phyloP scores from a whole-genome alignment of 2,113 vertebrate species.

The Dipodomys ordii region DNA sequence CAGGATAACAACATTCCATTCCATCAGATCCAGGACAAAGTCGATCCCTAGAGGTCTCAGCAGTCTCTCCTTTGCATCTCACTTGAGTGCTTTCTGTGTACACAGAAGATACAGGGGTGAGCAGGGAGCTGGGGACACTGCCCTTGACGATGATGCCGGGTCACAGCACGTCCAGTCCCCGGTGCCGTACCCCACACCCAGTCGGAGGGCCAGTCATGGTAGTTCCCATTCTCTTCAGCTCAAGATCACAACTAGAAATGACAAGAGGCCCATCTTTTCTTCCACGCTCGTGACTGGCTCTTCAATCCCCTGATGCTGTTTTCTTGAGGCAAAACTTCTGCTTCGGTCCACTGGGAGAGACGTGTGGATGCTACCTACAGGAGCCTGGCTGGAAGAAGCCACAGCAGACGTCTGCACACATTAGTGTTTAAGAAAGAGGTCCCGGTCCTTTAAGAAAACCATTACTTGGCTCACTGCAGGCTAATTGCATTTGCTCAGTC shows the following conservation, averaged over 20 bases:
- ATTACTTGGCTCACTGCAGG: constrained; percentile 88
- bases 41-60: not conserved
- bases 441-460: constrained; percentile 83
- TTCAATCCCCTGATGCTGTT: not conserved
- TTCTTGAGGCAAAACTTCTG: not conserved
- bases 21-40: not conserved
- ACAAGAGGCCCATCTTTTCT: not conserved
- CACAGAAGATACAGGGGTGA: not conserved
- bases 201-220: too few relatives aligned
- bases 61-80: not conserved
- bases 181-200: accelerated
- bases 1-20: not conserved
- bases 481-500: constrained; percentile 90
- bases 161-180: accelerated
- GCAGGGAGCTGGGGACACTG: not conserved
- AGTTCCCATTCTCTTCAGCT: not conserved
- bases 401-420: constrained; percentile 58
- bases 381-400: constrained; percentile 44
- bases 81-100: not conserved
- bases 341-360: not conserved
- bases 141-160: too few relatives aligned
- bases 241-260: not conserved
- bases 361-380: not conserved
- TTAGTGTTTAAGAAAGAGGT: constrained; percentile 80
- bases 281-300: not conserved